These are phyloP conservation scores for Bellardia bayeri DNA, from an alignment of 2,888 invertebrate species.

Conservation along the genomic window DNA sequence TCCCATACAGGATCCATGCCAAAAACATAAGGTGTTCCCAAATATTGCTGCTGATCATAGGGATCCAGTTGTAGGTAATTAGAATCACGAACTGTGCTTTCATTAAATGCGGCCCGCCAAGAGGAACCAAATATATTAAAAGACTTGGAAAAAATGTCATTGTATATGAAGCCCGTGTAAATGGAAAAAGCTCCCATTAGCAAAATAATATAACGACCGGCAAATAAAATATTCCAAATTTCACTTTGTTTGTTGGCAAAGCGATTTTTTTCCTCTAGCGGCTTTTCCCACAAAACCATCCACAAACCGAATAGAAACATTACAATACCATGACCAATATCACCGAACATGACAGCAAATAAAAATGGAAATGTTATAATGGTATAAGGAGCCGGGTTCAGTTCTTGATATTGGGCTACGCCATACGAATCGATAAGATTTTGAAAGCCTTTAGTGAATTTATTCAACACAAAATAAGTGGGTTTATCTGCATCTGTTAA, in stretches of 20 bases:
- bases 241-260: constrained; percentile 87
- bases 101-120: constrained; percentile 88
- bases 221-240: constrained; percentile 98
- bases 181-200: constrained; percentile 98
- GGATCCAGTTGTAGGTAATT: constrained; percentile 87
- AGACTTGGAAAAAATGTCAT: constrained; percentile 97
- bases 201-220: constrained; percentile 97
- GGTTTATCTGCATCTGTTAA: constrained; percentile 86
- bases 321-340: constrained; percentile 94
- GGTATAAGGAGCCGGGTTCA: constrained; percentile 95
- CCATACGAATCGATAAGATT: constrained; percentile 95
- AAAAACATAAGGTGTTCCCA: constrained; percentile 87
- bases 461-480: constrained; percentile 95
- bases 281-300: constrained; percentile 92
- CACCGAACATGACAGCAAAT: constrained; percentile 98
- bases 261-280: constrained; percentile 85
- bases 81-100: constrained; percentile 84
- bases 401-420: constrained; percentile 95
- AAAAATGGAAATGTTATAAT: constrained; percentile 97
- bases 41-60: constrained; percentile 80
- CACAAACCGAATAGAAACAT: constrained; percentile 91
- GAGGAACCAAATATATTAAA: constrained; percentile 95
- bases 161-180: constrained; percentile 98
- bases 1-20: constrained; percentile 93
- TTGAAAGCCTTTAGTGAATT: constrained; percentile 94